A percentile compares a stretch with the other conserved stretches of the same genome.
These are phyloP conservation scores for Xerus rutilus DNA, from an alignment of 2,797 vertebrate genomes.

Conservation along the genomic window DNA sequence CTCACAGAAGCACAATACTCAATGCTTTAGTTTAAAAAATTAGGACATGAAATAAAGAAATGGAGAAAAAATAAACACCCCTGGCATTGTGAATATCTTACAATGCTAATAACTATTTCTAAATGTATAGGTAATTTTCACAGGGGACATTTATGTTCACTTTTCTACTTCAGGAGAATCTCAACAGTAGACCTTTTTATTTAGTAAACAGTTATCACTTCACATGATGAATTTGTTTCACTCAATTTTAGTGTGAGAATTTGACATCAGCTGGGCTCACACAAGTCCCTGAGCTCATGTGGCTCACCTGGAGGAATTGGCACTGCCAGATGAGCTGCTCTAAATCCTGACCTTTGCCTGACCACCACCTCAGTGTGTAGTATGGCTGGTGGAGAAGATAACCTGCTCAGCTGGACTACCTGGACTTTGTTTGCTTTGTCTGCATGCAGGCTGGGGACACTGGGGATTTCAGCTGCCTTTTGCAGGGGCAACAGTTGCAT, in stretches of 20 bases:
- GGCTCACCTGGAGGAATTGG: not conserved
- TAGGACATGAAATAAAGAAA: not conserved
- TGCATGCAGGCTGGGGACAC: not conserved
- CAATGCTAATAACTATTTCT: not conserved
- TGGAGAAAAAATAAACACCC: not conserved
- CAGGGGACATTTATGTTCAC: not conserved
- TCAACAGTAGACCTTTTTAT: not conserved
- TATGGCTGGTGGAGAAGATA: not conserved
- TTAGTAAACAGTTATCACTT: not conserved
- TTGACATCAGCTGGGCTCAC: not conserved
- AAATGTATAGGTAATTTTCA: not conserved
- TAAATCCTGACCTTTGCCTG: not conserved
- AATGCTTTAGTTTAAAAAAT: constrained; percentile 7
- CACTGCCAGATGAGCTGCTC: not conserved
- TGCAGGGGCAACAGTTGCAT: not conserved
- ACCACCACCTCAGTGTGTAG: not conserved
- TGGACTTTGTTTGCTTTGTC: not conserved
- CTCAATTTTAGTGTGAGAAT: not conserved
- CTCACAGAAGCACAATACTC: not conserved
- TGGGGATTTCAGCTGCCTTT: not conserved
- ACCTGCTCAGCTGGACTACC: rapidly evolving
- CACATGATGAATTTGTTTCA: not conserved
- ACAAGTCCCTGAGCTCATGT: not conserved
- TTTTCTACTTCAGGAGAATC: not conserved
- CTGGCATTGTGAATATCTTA: not conserved